Percentiles rank a stretch among this genome's conserved stretches.
Conservation (phyloP, 2,797 vertebrate genomes). For the Gymnodraco acuticeps region DNA sequence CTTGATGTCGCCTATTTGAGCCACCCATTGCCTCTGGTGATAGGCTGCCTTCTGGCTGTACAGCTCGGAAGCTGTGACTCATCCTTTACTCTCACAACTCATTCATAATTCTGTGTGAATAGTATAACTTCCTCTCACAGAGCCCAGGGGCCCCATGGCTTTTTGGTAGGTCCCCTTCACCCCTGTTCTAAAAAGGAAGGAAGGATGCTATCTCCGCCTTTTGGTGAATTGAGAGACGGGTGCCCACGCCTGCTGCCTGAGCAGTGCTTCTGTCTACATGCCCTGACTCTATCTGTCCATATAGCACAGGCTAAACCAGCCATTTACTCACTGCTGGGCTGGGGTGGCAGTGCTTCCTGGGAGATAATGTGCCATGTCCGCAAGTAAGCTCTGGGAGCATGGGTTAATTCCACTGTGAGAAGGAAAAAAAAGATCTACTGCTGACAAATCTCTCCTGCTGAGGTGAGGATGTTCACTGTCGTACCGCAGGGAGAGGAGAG, state of each 20-base stretch:
- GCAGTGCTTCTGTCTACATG: constrained; percentile 42
- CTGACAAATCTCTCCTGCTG: constrained; percentile 74
- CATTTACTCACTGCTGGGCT: constrained; percentile 58
- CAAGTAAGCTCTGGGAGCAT: constrained; percentile 69
- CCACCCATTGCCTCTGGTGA: constrained; percentile 67
- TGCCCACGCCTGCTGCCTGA: constrained; percentile 32
- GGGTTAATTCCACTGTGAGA: constrained; percentile 68
- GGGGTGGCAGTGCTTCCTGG: constrained; percentile 64
- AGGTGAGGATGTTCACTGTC: constrained; percentile 69
- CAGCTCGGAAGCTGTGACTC: constrained; percentile 80
- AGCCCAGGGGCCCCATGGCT: constrained; percentile 50
- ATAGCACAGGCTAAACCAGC: constrained; percentile 46
- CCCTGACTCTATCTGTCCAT: constrained; percentile 34
- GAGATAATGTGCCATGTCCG: constrained; percentile 75
- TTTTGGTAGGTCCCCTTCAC: constrained; percentile 64
- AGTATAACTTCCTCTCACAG: constrained; percentile 78
- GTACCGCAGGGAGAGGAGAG: constrained; percentile 47
- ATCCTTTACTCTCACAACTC: constrained; percentile 79
- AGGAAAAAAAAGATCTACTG: constrained; percentile 59
- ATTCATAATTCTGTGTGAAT: constrained; percentile 84
- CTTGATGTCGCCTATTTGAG: constrained; percentile 63
- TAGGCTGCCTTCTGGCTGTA: constrained; percentile 73
- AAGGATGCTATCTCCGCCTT: constrained; percentile 61
- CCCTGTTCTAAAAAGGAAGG: constrained; percentile 64
- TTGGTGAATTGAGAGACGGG: constrained; percentile 63